A percentile compares a stretch with the other conserved stretches of the same genome.
Evolutionary conservation across 2,113 vertebrate species (phyloP).

Genomic region (Lutjanus erythropterus): DNA sequence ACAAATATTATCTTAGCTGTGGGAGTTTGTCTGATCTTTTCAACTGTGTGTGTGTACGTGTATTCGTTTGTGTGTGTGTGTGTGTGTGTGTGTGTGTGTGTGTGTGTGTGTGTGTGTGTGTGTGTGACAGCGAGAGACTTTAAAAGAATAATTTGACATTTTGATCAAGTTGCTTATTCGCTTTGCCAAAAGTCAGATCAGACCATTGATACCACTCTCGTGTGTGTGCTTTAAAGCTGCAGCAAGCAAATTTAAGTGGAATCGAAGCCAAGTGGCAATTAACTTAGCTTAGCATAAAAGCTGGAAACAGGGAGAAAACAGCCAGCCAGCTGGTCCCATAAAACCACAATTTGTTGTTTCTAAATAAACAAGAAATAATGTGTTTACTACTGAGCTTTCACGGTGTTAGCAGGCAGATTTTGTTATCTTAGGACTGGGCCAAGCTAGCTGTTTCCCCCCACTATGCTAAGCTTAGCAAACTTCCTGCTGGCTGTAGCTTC

Average conservation of each 20-base stretch:
- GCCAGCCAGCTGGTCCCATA: neutral
- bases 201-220: neutral
- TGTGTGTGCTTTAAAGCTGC: neutral
- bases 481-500: neutral
- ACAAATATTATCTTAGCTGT: neutral
- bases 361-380: neutral
- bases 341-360: neutral
- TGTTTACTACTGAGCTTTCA: neutral
- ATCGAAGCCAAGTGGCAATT: neutral
- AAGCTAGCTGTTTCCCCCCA: neutral
- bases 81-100: conserved; percentile 6
- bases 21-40: conserved; percentile 7
- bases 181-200: neutral
- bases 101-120: conserved; percentile 13
- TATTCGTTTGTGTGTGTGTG: conserved; percentile 28
- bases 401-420: neutral
- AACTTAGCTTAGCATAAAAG: conserved; percentile 33
- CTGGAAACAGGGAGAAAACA: neutral
- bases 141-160: conserved; percentile 12
- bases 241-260: no score
- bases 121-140: conserved; percentile 20
- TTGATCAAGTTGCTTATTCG: neutral
- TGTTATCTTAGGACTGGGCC: neutral
- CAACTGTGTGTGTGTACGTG: neutral
- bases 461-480: no score